Conservation (phyloP, 1,140 invertebrate species). For the Caenorhabditis latens region DNA sequence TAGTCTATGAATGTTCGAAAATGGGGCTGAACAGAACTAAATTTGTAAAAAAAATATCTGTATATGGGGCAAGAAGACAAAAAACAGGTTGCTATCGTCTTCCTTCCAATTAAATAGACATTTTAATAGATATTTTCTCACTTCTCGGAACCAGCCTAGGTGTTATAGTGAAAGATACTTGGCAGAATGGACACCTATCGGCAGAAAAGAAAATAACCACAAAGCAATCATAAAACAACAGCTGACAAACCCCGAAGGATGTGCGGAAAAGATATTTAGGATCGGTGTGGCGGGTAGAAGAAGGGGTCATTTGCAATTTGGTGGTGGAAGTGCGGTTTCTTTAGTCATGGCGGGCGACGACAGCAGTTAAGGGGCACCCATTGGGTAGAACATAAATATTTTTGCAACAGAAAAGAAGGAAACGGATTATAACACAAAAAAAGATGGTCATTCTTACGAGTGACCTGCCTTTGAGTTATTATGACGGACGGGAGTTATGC, state of each 20-base stretch:
- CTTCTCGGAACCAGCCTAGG: neutral
- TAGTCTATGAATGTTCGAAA: too few relatives aligned
- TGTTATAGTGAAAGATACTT: constrained; percentile 3
- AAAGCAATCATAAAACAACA: constrained; percentile 53
- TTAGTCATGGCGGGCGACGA: constrained; percentile 40
- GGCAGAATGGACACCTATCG: neutral
- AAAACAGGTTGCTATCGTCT: too few relatives aligned
- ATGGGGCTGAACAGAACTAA: too few relatives aligned
- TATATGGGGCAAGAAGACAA: too few relatives aligned
- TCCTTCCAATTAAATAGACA: too few relatives aligned
- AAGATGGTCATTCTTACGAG: constrained; percentile 34
- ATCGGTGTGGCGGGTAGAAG: neutral
- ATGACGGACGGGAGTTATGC: neutral
- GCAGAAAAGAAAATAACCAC: constrained; percentile 17
- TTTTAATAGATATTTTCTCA: neutral
- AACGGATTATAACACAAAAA: neutral
- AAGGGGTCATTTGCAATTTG: constrained; percentile 53
- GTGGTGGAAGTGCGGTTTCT: neutral
- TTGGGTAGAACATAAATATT: constrained; percentile 29
- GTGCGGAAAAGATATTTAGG: constrained; percentile 25
- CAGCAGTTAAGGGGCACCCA: neutral
- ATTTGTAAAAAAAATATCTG: too few relatives aligned
- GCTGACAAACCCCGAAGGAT: constrained; percentile 9
- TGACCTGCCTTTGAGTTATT: constrained; percentile 50
- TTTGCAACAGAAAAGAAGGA: constrained; percentile 15